Evolutionary conservation across 2,888 invertebrate genomes (phyloP), one percentile per base, ranked within the genome.

Genomic region (Spodoptera exigua): DNA sequence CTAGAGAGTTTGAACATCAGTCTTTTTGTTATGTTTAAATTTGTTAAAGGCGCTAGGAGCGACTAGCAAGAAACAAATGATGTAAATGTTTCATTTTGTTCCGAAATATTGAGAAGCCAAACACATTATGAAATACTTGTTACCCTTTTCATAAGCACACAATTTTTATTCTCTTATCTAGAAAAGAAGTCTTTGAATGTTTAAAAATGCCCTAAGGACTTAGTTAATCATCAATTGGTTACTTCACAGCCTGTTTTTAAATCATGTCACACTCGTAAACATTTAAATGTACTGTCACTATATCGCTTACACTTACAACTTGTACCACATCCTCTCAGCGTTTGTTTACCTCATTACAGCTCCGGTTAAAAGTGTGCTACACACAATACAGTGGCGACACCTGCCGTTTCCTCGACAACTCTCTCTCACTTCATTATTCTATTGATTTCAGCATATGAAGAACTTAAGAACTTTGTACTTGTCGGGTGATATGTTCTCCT

Each of bases 331-430:
- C 12, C 39, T 16, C 45, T 53, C 65, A 73, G 69, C 82, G 76
- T 91, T 91, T 91, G 89, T 90, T 90, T 90, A 86, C 88, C 85
- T 88, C 86, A 89, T 91, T 90, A 89, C 85, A 80, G 78, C 81
- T 80, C 80, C 80, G 81, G 85, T 89, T 87, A 85, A 88, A 88
- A 89, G 85, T 85, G 85, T 86, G 85, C 81, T 83, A 83, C 83
- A 76, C 74, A 81, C 81, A 83, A 79, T 81, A 80, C 80, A 77
- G 77, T 73, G 81, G 79, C 77, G 78, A 82, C 90, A 90, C 89
- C 90, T 90, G 89, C 68, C 80, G 76, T 59, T 71, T 74, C 62
- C 71, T 57, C 74, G 68, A 69, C 74, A 75, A 67, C 69, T 76
- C 74, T 75, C 72, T 63, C 66, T 75, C 74, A 74, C 78, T 69